Evolutionary conservation across 2,888 invertebrate genomes (phyloP), one percentile per base, ranked within the genome.

Genomic region (Tetheella fluctuosa): DNA sequence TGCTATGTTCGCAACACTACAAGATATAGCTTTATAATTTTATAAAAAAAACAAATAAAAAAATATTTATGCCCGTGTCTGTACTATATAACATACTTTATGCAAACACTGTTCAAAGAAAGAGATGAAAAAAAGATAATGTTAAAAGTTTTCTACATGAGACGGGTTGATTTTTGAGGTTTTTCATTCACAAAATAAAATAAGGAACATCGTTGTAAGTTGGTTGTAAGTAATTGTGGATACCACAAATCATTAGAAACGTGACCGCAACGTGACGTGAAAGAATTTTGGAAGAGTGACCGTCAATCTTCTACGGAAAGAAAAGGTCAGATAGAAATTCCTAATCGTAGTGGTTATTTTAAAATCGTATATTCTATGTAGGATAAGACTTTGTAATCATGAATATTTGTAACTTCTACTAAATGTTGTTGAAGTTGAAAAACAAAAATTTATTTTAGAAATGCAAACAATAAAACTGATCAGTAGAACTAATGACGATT

Each of bases 191-290:
- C 1, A 70, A 67, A 74, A 68, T 70, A 66, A 63, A 64, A 68
- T 60, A 58, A 58, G 63, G 62, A 65, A 61, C 54, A 64, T 69
- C 67, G 70, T 70, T 65, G 74, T 69, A 65, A 59, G 65, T 64
- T 69, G 65, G 70, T 70, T 65, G 74, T 69, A 65, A 59, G 65
- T 64, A 67, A 72, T 67, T 62, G 63, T 65, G 64, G 64, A 73
- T 66, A 68, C 71, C 73, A 74, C 72, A 74, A 78, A 75, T 69
- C 73, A 74, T 78, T 68, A 66, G 64, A 73, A 69, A 68, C 80
- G 79, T 80, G 79, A 79, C 78, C 70, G 39, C 64, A 54, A n/a
- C n/a, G n/a, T 62, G 64, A 73, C 81, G 78, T 77, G 74, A 70
- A 77, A 73, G 78, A 77, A 80, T 80, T 76, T 68, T 66, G 54